A percentile compares a stretch with the other conserved stretches of the same genome.
Conservation (phyloP, 2,797 vertebrate genomes). For the Adrianichthys oophorus region DNA sequence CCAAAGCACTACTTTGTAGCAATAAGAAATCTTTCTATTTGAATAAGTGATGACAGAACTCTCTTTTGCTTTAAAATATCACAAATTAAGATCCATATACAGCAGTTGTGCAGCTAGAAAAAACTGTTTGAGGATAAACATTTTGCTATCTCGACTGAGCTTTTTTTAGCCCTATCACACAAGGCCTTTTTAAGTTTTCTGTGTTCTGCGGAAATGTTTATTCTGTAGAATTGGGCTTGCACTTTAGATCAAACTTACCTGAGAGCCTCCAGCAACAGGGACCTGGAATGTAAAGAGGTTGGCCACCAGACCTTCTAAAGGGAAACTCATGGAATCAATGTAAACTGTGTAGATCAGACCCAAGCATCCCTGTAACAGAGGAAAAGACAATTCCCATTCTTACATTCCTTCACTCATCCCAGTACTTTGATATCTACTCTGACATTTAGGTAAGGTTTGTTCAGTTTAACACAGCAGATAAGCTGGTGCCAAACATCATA, state of each 20-base stretch:
- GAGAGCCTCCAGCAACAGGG: conserved; percentile 91
- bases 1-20: too few relatives aligned
- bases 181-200: conserved; percentile 23
- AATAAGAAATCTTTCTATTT: too few relatives aligned
- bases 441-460: not conserved
- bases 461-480: not conserved
- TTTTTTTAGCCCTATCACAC: too few relatives aligned
- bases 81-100: too few relatives aligned
- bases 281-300: conserved; percentile 94
- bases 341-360: conserved; percentile 96
- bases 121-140: too few relatives aligned
- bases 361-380: conserved; percentile 86
- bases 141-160: too few relatives aligned
- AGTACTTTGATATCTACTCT: not conserved
- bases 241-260: conserved; percentile 82
- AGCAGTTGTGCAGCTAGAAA: too few relatives aligned
- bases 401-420: not conserved
- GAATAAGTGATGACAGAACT: too few relatives aligned
- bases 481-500: conserved; percentile 2
- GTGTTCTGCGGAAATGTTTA: conserved; percentile 24
- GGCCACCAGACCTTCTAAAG: conserved; percentile 90
- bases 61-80: too few relatives aligned
- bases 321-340: conserved; percentile 89
- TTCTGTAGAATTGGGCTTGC: conserved; percentile 69
- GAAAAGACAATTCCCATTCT: not conserved